Percentiles rank a stretch among this genome's conserved stretches.
phyloP scores from a whole-genome alignment of 2,113 vertebrate genomes.

The Cavia porcellus region DNA sequence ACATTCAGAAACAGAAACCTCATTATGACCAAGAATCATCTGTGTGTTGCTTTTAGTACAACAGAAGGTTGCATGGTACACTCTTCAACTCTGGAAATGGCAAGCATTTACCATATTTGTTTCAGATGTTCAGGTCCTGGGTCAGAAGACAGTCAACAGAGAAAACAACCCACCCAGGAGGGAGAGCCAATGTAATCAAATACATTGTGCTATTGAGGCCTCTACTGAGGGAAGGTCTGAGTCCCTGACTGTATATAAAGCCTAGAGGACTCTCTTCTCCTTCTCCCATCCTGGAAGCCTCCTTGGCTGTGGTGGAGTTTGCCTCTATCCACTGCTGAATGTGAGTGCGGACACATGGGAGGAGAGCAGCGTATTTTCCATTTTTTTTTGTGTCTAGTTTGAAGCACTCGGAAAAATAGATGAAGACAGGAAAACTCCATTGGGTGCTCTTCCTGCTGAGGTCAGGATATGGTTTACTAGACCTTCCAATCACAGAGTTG shows the following conservation, averaged over 20 bases:
- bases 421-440: neutral
- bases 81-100: no score
- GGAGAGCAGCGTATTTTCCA: neutral
- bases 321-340: neutral
- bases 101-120: no score
- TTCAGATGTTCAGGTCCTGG: no score
- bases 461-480: neutral
- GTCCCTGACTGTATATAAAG: no score
- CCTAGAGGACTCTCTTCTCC: no score
- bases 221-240: no score
- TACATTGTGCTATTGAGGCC: no score
- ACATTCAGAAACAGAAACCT: neutral
- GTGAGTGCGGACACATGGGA: fast-evolving
- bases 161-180: no score
- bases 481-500: neutral
- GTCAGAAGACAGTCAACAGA: no score
- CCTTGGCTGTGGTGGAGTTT: no score
- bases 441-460: neutral
- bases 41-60: neutral
- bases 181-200: no score
- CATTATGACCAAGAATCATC: neutral
- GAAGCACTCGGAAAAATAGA: neutral
- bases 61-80: neutral
- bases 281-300: no score
- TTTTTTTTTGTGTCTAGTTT: neutral